Base-by-base conservation (phyloP, 2,797 vertebrate genomes). In the Coregonus suidteri region DNA sequence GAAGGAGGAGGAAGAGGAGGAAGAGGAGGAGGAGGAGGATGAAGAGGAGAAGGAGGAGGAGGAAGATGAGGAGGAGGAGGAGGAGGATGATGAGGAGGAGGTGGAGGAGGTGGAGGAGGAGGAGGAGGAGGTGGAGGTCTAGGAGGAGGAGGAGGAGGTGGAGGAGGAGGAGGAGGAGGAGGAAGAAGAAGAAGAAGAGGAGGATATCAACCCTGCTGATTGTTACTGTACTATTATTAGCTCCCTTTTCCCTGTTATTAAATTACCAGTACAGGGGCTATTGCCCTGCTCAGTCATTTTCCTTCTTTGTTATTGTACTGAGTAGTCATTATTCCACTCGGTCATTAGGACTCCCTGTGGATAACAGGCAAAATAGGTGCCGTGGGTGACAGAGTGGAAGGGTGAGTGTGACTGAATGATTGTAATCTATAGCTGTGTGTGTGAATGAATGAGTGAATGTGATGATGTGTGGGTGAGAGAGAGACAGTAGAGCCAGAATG, bases 201-300 rank as follows among this genome's bases (percentile, higher is more conserved):
- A 4, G 83, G 56, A 59, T 16, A 7, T 13, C 9, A 47, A 47
- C 54, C 11, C 11, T 41, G 67, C 66, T 75, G 5, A 81, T 82
- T 85, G 81, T 85, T 88, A 78, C 79, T 87, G 79, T 85, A 77
- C 81, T 88, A 82, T 87, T 85, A 86, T 81, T 86, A 87, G 85
- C 75, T 81, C 74, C 82, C 80, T 83, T n/a, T 70, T 37, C 74
- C 41, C 52, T 54, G 81, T 70, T 69, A 81, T 81, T 78, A 72
- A 75, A 84, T 77, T 71, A 79, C 77, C 14, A 74, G 74, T 80
- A 47, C 78, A 25, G 76, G 66, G 3, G 82, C 84, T 74, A 87
- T 87, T 87, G 85, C 70, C 30, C 71, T 25, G 72, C 83, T 77
- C 84, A 20, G n/a, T 62, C 25, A 62, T 62, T 20, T 62, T 6